Conservation (phyloP, 2,113 vertebrate species). For the Megalops atlanticus region DNA sequence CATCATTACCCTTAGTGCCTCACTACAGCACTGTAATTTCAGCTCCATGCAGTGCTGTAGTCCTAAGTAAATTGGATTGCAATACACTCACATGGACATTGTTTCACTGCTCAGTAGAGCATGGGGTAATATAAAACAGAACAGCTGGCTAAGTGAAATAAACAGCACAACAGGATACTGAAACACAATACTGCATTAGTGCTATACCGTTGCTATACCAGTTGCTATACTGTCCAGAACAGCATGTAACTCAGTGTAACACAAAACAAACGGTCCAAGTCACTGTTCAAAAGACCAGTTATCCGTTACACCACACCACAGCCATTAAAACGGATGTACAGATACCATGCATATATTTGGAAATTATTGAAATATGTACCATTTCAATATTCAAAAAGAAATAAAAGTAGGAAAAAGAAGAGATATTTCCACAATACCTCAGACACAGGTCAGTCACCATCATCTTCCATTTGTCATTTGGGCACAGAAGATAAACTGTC, state of each 20-base stretch:
- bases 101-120: slow-evolving; percentile 36
- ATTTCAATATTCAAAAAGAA: slow-evolving; percentile 14
- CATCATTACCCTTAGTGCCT: not conserved
- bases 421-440: slow-evolving; percentile 51
- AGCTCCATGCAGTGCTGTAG: not conserved
- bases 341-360: not conserved
- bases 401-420: not conserved
- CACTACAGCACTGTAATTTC: not conserved
- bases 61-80: not conserved
- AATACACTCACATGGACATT: not conserved
- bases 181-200: slow-evolving; percentile 43
- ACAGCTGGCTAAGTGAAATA: slow-evolving; percentile 43
- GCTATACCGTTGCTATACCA: not conserved
- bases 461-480: slow-evolving; percentile 41
- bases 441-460: slow-evolving; percentile 32
- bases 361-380: not conserved
- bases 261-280: not conserved
- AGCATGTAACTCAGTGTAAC: not conserved
- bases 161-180: slow-evolving; percentile 47
- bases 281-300: not conserved
- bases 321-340: not conserved
- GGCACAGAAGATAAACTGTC: slow-evolving; percentile 42
- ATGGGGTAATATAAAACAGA: slow-evolving; percentile 26
- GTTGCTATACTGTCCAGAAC: not conserved
- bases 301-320: not conserved